These are phyloP conservation scores for Tetragonula clypearis DNA, from an alignment of 1,140 invertebrate genomes.

Conservation along the genomic window DNA sequence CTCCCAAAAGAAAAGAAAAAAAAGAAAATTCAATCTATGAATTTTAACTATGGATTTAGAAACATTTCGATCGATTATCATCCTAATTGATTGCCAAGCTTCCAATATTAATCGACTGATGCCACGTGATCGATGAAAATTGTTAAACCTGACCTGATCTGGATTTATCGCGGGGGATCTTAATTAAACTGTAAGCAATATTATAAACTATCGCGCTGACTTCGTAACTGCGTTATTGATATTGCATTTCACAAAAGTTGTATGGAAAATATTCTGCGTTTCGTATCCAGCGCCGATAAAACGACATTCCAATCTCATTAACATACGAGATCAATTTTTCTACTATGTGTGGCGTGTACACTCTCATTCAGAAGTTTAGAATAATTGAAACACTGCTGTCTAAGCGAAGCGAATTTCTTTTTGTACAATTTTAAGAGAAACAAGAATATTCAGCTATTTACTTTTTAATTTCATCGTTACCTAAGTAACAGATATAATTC, in stretches of 20 bases:
- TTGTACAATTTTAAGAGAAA: too few species aligned
- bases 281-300: neutral
- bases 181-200: constrained; percentile 40
- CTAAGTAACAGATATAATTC: too few species aligned
- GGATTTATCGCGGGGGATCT: constrained; percentile 37
- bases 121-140: constrained; percentile 43
- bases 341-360: too few species aligned
- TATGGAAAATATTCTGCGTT: neutral
- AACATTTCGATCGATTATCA: constrained; percentile 29
- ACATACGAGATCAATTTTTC: neutral
- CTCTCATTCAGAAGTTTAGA: too few species aligned
- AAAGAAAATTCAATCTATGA: neutral
- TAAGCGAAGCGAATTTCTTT: too few species aligned
- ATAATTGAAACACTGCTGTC: too few species aligned
- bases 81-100: neutral
- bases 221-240: neutral
- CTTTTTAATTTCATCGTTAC: too few species aligned
- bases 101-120: constrained; percentile 22
- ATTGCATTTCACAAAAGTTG: neutral
- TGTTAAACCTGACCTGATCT: constrained; percentile 30
- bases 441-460: too few species aligned
- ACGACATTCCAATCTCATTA: neutral
- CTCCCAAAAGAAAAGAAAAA: neutral
- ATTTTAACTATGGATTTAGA: constrained; percentile 3
- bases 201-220: too few species aligned